Conservation (phyloP, 92 coral and sea anemone genomes). For the Metridium senile region DNA sequence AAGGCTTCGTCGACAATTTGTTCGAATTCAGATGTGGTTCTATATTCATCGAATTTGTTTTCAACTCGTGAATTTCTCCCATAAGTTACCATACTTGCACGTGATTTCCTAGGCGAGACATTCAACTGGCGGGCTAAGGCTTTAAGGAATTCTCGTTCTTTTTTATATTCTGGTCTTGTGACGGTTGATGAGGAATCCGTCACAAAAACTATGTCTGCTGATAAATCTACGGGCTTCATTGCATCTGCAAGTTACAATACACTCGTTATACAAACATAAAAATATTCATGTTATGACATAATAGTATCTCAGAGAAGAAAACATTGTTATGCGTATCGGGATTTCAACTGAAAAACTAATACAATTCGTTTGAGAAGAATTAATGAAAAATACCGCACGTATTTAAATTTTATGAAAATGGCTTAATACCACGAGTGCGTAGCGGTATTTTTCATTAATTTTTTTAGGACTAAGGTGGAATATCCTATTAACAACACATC, state of each 20-base stretch:
- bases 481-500: no score
- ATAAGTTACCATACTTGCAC: conserved; percentile 73
- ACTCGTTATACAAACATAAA: no score
- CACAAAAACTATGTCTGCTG: conserved; percentile 75
- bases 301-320: no score
- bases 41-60: conserved; percentile 57
- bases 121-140: conserved; percentile 59
- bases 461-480: no score
- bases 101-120: conserved; percentile 66
- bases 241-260: conserved; percentile 29
- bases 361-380: no score
- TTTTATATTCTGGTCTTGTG: conserved; percentile 36
- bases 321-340: no score
- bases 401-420: no score
- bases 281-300: no score
- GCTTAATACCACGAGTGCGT: no score
- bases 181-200: conserved; percentile 83
- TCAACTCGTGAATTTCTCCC: conserved; percentile 64
- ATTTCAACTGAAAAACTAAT: no score
- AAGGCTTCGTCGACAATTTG: conserved; percentile 56
- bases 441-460: no score
- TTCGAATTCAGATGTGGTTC: conserved; percentile 48
- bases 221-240: conserved; percentile 28
- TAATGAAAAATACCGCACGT: no score
- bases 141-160: conserved; percentile 67